Conservation (phyloP, 1,140 invertebrate genomes). For the Drosophila yakuba region DNA sequence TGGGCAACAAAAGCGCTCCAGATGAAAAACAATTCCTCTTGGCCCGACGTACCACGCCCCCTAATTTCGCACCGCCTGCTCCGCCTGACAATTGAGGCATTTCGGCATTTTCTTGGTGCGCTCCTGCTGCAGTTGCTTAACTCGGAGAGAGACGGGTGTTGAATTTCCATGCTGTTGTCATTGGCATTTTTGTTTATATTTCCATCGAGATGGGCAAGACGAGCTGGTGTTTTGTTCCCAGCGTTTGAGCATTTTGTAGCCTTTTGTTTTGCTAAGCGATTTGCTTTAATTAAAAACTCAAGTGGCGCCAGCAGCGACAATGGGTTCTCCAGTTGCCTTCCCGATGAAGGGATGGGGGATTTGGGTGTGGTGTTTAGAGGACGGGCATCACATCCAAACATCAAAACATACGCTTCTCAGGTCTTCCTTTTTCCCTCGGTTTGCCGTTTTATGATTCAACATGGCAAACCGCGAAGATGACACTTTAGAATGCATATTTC, state of each 20-base stretch:
- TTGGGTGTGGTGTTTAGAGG: too few species aligned
- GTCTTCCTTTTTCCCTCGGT: constrained; percentile 18
- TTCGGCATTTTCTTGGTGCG: constrained; percentile 52
- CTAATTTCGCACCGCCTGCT: neutral
- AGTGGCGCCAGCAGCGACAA: constrained; percentile 61
- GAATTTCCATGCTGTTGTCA: constrained; percentile 75
- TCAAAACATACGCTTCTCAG: constrained; percentile 44
- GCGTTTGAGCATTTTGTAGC: constrained; percentile 70
- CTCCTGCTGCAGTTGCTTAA: constrained; percentile 67
- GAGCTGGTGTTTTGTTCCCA: constrained; percentile 40
- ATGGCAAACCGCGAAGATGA: constrained; percentile 51
- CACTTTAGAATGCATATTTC: constrained; percentile 78
- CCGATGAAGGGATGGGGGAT: too few species aligned
- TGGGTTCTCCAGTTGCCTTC: constrained; percentile 35
- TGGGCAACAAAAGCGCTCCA: constrained; percentile 71
- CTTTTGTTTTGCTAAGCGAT: constrained; percentile 69
- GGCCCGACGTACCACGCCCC: constrained; percentile 2
- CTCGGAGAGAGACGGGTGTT: constrained; percentile 72
- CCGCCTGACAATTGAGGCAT: constrained; percentile 61
- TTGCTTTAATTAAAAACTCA: constrained; percentile 81
- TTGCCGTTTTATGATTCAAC: constrained; percentile 42
- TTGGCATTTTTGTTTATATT: constrained; percentile 76
- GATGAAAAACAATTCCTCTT: constrained; percentile 74
- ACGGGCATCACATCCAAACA: constrained; percentile 28
- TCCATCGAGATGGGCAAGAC: constrained; percentile 25